Evolutionary conservation across 2,888 invertebrate genomes (phyloP).

Genomic region (Drosophila paranaensis): DNA sequence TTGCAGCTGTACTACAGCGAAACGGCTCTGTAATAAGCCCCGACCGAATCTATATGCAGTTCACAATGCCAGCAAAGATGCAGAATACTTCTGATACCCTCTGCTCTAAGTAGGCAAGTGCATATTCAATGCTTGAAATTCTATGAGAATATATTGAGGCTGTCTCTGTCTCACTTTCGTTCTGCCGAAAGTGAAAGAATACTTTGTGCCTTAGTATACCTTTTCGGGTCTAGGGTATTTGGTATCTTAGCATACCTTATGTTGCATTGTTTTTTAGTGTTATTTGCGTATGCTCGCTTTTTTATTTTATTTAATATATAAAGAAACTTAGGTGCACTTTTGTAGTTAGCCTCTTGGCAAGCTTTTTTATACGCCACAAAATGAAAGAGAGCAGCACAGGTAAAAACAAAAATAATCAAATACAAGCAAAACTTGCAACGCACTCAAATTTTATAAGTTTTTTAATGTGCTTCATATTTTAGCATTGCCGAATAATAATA

Average conservation of each 20-base stretch:
- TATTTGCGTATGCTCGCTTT: slow-evolving; percentile 6
- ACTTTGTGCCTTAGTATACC: too few relatives aligned
- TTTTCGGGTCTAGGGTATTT: slow-evolving; percentile 14
- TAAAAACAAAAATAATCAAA: slow-evolving; percentile 22
- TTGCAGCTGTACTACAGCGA: slow-evolving; percentile 20
- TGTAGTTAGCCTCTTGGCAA: slow-evolving; percentile 61
- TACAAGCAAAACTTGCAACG: slow-evolving; percentile 19
- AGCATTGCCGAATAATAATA: slow-evolving; percentile 33
- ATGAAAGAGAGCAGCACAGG: slow-evolving; percentile 8
- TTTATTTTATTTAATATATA: slow-evolving; percentile 46
- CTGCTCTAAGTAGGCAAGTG: accelerated
- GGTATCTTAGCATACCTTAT: neutral
- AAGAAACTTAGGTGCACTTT: slow-evolving; percentile 75
- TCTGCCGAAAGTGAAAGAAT: neutral
- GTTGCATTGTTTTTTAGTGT: slow-evolving; percentile 2
- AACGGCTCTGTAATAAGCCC: slow-evolving; percentile 40
- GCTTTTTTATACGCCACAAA: slow-evolving; percentile 48
- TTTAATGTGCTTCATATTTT: slow-evolving; percentile 52
- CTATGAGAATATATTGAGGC: neutral
- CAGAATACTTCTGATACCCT: slow-evolving; percentile 19
- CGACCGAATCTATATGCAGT: slow-evolving; percentile 36
- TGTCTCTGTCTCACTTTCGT: neutral
- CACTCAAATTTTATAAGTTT: slow-evolving; percentile 68
- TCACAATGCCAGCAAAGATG: slow-evolving; percentile 10
- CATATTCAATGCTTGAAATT: too few relatives aligned